Base-by-base conservation (phyloP, 1,140 invertebrate species). In the Chlorops oryzae region DNA sequence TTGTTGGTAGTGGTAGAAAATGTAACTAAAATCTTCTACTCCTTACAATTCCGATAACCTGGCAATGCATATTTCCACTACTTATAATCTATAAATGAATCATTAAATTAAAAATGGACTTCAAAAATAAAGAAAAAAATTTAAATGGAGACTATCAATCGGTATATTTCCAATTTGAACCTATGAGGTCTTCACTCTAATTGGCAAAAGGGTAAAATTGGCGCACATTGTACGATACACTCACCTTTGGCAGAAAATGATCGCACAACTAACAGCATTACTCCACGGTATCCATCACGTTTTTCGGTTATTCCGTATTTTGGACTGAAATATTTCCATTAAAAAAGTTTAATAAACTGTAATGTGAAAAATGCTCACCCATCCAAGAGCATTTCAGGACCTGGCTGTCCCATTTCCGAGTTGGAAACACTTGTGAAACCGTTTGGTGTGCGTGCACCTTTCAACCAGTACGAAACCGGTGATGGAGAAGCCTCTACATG, bases 241-340 rank as follows among this genome's bases (percentile, higher is more conserved):
- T n/a, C n/a, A n/a, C n/a, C n/a, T n/a, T n/a, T n/a, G 58, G 80
- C 74, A 4, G 82, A 80, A 70, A 94, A 90, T 61, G 82, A 80
- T 58, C 83, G 78, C 59, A 96, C 91, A 38, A 84, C 78, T 48
- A 96, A 77, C 78, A 81, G 82, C 83, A 94, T 91, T 54, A 83
- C 82, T 34, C 90, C 85, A 61, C 87, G 90, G 75, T 92, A 91
- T 20, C 82, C 83, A 18, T 81, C 78, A 44, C 81, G 81, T 58
- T 86, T 84, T 67, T 92, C 88, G 39, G 83, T 77, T 50, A 92
- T 85, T 43, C 76, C 77, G 74, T 93, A 92, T 73, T 92, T 92
- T 38, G 80, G 80, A 51, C 89, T 92, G 77, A 17, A 74, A 67
- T 20, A 44, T 32, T 50, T 22, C 18, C 22, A n/a, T n/a, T 17